These are phyloP conservation scores for Pristiophorus japonicus DNA, from an alignment of 2,113 vertebrate genomes.

Conservation along the genomic window DNA sequence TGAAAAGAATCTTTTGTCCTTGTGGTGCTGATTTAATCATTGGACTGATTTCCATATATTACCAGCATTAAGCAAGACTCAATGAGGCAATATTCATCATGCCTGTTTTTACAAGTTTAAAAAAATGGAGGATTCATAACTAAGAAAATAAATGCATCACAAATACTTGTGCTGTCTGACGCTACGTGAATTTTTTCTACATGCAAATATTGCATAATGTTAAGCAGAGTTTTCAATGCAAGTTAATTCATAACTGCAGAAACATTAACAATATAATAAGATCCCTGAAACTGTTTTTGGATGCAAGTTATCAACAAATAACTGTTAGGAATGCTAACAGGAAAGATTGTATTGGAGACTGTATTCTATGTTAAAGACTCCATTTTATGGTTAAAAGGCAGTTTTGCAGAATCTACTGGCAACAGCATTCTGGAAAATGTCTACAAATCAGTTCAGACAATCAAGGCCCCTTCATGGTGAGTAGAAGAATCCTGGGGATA, in stretches of 20 bases:
- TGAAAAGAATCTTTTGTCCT: neutral
- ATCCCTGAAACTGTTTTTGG: neutral
- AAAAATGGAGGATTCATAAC: neutral
- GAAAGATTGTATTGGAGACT: neutral
- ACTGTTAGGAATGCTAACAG: neutral
- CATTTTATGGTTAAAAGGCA: neutral
- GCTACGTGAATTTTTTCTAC: neutral
- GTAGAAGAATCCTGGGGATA: neutral
- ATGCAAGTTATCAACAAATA: neutral
- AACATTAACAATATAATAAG: neutral
- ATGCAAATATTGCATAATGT: neutral
- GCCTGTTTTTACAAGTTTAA: neutral
- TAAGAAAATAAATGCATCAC: neutral
- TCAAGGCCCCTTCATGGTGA: neutral
- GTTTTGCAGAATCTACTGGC: neutral
- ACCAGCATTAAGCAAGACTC: neutral
- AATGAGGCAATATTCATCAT: neutral
- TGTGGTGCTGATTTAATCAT: neutral
- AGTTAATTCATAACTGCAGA: neutral
- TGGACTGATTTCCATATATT: neutral
- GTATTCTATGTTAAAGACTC: neutral
- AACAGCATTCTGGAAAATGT: neutral
- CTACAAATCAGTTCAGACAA: neutral
- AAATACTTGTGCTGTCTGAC: neutral
- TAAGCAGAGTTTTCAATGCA: neutral